Conservation (phyloP, 2,113 vertebrate species). For the Hassar affinis region DNA sequence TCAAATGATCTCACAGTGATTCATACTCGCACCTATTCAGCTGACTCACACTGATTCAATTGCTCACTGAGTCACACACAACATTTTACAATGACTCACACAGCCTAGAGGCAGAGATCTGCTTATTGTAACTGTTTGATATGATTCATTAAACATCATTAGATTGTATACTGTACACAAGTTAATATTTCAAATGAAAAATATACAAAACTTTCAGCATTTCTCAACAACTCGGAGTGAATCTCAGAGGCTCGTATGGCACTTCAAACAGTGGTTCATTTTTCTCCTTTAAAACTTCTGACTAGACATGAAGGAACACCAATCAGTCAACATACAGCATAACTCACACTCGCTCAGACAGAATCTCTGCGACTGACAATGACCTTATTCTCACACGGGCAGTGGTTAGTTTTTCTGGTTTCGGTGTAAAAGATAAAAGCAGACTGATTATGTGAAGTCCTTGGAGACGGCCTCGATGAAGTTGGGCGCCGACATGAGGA, state of each 20-base stretch:
- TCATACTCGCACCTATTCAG: constrained; percentile 8
- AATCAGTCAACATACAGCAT: neutral
- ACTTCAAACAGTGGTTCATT: neutral
- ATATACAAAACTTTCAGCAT: neutral
- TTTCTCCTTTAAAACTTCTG: neutral
- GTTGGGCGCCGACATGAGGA: constrained; percentile 88
- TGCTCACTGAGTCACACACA: too few relatives aligned
- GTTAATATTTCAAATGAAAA: too few relatives aligned
- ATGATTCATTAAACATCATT: neutral
- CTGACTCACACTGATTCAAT: constrained; percentile 19
- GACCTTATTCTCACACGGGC: neutral
- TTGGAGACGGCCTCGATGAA: constrained; percentile 89
- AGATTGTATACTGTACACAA: neutral
- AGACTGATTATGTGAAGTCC: constrained; percentile 78
- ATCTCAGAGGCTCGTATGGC: neutral
- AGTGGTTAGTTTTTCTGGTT: constrained; percentile 19
- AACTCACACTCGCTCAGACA: neutral
- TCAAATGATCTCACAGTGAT: neutral
- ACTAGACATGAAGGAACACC: neutral
- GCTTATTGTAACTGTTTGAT: neutral
- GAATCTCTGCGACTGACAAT: neutral
- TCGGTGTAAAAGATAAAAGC: neutral
- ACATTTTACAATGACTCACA: too few relatives aligned
- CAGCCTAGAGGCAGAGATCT: neutral
- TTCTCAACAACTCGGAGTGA: neutral